phyloP scores from a whole-genome alignment of 2,888 invertebrate species.

The Ophion obscuratus region DNA sequence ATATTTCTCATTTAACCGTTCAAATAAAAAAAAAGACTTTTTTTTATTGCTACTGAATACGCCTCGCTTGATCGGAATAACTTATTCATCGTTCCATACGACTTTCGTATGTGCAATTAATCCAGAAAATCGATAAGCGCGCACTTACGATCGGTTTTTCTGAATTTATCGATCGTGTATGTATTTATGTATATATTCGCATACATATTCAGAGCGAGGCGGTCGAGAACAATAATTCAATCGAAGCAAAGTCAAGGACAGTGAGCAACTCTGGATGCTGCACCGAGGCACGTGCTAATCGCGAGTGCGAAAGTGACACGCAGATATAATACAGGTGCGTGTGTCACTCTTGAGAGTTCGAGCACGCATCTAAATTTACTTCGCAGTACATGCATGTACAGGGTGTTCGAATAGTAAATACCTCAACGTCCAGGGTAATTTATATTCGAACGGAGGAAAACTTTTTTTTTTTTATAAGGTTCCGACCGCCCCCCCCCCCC shows the following conservation, averaged over 20 bases:
- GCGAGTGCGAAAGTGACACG: slow-evolving; percentile 60
- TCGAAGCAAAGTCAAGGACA: slow-evolving; percentile 47
- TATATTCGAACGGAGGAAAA: no score
- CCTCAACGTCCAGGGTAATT: background rate
- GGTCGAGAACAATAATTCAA: slow-evolving; percentile 54
- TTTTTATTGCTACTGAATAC: slow-evolving; percentile 3
- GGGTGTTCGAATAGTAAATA: slow-evolving; percentile 1
- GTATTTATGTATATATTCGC: slow-evolving; percentile 10
- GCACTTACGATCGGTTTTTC: slow-evolving; percentile 7
- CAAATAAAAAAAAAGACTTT: background rate
- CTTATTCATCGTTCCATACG: background rate
- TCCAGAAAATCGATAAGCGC: background rate
- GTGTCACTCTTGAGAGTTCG: slow-evolving; percentile 38
- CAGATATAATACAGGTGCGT: slow-evolving; percentile 45
- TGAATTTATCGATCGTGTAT: background rate
- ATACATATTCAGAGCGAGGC: slow-evolving; percentile 29
- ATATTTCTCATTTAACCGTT: background rate
- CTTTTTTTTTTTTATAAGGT: no score
- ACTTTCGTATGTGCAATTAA: background rate
- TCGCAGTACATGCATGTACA: slow-evolving; percentile 5
- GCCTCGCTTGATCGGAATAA: background rate
- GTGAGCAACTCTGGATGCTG: slow-evolving; percentile 1
- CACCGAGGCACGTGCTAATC: slow-evolving; percentile 51
- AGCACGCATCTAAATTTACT: slow-evolving; percentile 51
- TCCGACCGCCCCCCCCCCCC: no score